Base-by-base conservation (phyloP, 2,888 invertebrate species). In the Apamea crenata region DNA sequence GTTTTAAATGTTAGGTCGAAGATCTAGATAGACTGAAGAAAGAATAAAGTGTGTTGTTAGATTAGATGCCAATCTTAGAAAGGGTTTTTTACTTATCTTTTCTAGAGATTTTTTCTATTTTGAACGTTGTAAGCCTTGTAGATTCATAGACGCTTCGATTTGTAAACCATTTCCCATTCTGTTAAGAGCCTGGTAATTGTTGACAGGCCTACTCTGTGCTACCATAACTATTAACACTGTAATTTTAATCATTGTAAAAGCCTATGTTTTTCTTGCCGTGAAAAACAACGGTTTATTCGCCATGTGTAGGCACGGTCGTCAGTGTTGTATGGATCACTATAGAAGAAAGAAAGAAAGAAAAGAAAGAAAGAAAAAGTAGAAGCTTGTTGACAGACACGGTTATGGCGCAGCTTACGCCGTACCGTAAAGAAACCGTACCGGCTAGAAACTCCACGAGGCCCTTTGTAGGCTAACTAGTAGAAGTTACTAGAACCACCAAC, bases 1-100 rank as follows among this genome's bases (percentile, higher is more conserved):
- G 80, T 72, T 79, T 79, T 63, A 63, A 67, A 68, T 78, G 25
- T 44, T 14, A 1, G 32, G 14, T 59, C 10, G 40, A 40, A 59
- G 29, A 47, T 81, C 21, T 70, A 70, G 59, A 67, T 67, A 40
- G 16, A 12, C 18, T 29, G 18, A 1, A 50, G 44, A 59, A 61
- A 44, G 21, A 16, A 10, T 1, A 29, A 16, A 10, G 1, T 36
- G 18, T 63, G 2, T n/a, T 50, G 3, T 21, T 32, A 47, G 0
- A 47, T 56, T 14, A 32, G 16, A 78, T 47, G 18, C 1, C 10
- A 21, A 36, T 65, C 36, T 25, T 25, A 36, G 21, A 6, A 65
- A 6, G 12, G 25, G 61, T 7, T 61, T 61, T 29, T 61, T 61
- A 59, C 12, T n/a, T n/a, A 59, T n/a, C 0, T 14, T n/a, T 59